Base-by-base conservation (phyloP, 2,797 vertebrate species). In the Neopelma chrysocephalum region DNA sequence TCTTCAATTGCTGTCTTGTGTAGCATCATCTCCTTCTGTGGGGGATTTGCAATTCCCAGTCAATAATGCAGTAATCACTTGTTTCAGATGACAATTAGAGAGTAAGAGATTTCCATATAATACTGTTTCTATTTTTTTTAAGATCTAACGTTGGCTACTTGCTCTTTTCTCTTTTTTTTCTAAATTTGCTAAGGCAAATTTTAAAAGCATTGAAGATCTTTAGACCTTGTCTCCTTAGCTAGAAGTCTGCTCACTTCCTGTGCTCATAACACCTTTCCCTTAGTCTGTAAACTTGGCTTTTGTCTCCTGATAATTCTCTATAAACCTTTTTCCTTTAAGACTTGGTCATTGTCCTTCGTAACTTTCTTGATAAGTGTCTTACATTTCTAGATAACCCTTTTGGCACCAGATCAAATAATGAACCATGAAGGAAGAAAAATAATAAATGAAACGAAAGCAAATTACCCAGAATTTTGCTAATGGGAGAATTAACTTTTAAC, bases 31-130 rank as follows among this genome's bases (percentile, higher is more conserved):
- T 73, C 14, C 18, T 87, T 26, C 66, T 72, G 18, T 17, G n/a
- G 31, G 48, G 76, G 21, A 51, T 62, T 76, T 94, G 40, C 54
- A 90, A 8, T 78, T 86, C 51, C 11, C 45, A 82, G 66, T 84
- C 85, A 82, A 65, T 94, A 95, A 90, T 53, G 73, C 58, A 60
- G 29, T 91, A 79, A 90, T 83, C 32, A 51, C 58, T 89, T 81
- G 53, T 90, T 91, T 91, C 56, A 62, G 40, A 62, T 88, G 58
- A 62, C 56, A 75, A 68, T 89, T 89, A 81, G 76, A 77, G 38
- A 83, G 76, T 12, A 65, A 81, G 65, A 93, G 40, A 84, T 56
- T 72, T 81, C 42, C 0, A 0, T 54, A 43, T 65, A 47, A 65
- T n/a, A 18, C 9, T 61, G 31, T n/a, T 85, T 18, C 3, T 19